Conservation (phyloP, 2,888 invertebrate genomes). For the Tipula confusa region DNA sequence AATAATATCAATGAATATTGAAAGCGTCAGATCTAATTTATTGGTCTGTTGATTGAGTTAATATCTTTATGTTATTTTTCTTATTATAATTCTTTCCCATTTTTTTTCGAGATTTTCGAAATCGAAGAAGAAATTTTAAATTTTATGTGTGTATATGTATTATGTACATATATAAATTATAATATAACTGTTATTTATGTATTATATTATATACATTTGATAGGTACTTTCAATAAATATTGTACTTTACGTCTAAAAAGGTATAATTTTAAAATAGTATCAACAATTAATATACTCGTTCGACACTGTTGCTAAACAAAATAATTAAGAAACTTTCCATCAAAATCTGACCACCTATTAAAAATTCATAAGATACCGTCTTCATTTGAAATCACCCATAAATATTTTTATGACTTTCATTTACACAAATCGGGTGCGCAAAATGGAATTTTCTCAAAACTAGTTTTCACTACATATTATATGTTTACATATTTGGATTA, state of each 20-base stretch:
- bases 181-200: background rate
- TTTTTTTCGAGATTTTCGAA: background rate
- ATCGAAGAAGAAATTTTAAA: background rate
- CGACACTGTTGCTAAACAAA: background rate
- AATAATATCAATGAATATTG: background rate
- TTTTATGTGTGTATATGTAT: too few relatives aligned
- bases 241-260: too few relatives aligned
- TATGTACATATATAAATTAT: too few relatives aligned
- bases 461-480: background rate
- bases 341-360: background rate
- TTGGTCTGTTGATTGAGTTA: slow-evolving; percentile 3
- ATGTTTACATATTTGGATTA: background rate
- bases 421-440: background rate
- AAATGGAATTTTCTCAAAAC: background rate
- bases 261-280: background rate
- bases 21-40: background rate
- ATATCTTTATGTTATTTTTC: background rate
- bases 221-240: too few relatives aligned
- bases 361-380: background rate
- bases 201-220: background rate
- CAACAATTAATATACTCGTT: background rate
- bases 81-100: background rate
- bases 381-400: background rate
- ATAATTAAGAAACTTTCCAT: background rate
- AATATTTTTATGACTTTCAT: background rate